Percentiles rank a stretch among this genome's conserved stretches.
phyloP scores from a whole-genome alignment of 1,140 invertebrate genomes.

The Magallana ariakensis region DNA sequence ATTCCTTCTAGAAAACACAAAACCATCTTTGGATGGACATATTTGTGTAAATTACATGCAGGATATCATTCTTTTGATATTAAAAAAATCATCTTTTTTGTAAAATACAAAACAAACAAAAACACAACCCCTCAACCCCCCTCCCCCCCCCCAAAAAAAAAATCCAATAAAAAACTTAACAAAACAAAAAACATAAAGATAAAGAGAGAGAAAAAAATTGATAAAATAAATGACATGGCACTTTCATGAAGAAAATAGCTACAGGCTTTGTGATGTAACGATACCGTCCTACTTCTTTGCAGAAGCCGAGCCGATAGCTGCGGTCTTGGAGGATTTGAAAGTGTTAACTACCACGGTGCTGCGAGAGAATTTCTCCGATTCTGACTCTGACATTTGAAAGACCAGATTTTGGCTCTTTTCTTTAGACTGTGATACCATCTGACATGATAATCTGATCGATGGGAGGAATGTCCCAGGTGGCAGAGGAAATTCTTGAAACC shows the following conservation, averaged over 20 bases:
- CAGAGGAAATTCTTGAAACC: background rate
- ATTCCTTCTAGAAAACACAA: too few species aligned
- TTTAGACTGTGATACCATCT: background rate
- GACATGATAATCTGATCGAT: background rate
- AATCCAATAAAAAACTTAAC: background rate
- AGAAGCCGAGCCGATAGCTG: conserved; percentile 60
- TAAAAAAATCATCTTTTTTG: too few species aligned
- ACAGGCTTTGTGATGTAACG: background rate
- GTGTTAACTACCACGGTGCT: conserved; percentile 64
- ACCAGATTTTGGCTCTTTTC: background rate
- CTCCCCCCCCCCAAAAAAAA: too few species aligned
- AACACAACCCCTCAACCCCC: too few species aligned
- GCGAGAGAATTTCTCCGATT: conserved; percentile 57
- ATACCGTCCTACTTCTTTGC: background rate
- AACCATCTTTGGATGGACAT: too few species aligned
- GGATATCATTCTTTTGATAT: too few species aligned
- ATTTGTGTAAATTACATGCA: too few species aligned
- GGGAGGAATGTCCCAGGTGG: background rate
- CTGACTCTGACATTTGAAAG: conserved; percentile 50
- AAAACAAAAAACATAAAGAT: background rate
- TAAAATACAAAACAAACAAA: too few species aligned
- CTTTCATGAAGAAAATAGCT: too few species aligned
- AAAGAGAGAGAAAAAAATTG: background rate
- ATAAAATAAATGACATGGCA: background rate
- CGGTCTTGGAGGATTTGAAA: conserved; percentile 69